phyloP scores from a whole-genome alignment of 1,140 invertebrate species.

The Caerostris extrusa region DNA sequence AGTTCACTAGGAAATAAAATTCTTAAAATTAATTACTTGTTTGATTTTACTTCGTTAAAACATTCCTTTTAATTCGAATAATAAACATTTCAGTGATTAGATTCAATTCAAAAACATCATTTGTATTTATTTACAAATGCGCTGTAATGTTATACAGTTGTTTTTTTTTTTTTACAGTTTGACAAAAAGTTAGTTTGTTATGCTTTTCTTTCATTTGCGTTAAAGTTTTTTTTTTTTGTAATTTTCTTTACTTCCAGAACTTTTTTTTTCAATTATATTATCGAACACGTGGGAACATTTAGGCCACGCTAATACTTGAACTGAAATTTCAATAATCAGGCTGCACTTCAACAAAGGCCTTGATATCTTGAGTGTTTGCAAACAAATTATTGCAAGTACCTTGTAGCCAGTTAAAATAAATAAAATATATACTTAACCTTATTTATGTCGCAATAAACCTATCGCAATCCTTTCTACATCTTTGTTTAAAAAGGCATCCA shows the following conservation, averaged over 20 bases:
- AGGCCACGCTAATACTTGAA: neutral
- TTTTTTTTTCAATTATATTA: neutral
- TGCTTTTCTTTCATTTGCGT: neutral
- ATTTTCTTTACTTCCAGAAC: neutral
- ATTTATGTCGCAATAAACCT: neutral
- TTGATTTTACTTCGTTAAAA: too few species aligned
- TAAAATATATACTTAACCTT: neutral
- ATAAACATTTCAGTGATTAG: too few species aligned
- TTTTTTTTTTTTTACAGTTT: too few species aligned
- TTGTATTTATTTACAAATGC: too few species aligned
- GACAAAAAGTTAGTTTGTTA: too few species aligned
- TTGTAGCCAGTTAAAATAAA: neutral
- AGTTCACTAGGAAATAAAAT: too few species aligned
- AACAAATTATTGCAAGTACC: neutral
- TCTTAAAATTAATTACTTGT: too few species aligned
- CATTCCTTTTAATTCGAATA: too few species aligned
- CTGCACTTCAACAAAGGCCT: neutral
- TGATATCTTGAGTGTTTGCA: neutral
- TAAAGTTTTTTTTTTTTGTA: neutral
- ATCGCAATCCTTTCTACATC: too few species aligned
- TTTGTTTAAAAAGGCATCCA: too few species aligned
- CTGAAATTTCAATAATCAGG: neutral
- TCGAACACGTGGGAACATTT: neutral
- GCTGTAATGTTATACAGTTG: too few species aligned
- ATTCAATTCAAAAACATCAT: too few species aligned